Conservation (phyloP, 1,140 invertebrate genomes). For the Macrostomum lignano region DNA sequence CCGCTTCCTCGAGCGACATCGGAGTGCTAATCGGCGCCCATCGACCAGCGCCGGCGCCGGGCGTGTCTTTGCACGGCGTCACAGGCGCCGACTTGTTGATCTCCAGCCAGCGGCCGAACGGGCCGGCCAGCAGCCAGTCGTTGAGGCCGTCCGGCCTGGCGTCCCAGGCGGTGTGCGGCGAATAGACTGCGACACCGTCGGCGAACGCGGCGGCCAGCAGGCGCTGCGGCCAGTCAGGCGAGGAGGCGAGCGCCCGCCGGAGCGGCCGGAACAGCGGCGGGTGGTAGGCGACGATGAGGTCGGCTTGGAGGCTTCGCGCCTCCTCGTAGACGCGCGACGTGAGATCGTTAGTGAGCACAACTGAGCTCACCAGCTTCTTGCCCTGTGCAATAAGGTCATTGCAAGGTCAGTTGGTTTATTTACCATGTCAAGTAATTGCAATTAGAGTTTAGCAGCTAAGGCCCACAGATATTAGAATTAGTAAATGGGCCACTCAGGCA, state of each 20-base stretch:
- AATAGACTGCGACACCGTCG: slow-evolving; percentile 59
- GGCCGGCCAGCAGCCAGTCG: slow-evolving; percentile 57
- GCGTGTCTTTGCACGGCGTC: too few relatives aligned
- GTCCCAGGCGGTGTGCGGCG: slow-evolving; percentile 70
- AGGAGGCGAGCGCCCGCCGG: slow-evolving; percentile 39
- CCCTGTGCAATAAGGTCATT: too few relatives aligned
- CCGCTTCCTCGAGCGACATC: too few relatives aligned
- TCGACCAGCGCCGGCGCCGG: too few relatives aligned
- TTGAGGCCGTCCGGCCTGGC: slow-evolving; percentile 50
- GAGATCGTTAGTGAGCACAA: slow-evolving; percentile 80
- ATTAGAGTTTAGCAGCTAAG: too few relatives aligned
- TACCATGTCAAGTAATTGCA: too few relatives aligned
- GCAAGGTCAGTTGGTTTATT: too few relatives aligned
- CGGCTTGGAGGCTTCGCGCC: slow-evolving; percentile 35
- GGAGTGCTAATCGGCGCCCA: too few relatives aligned
- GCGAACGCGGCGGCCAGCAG: slow-evolving; percentile 51
- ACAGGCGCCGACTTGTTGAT: too few relatives aligned
- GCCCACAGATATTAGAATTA: slow-evolving; percentile 31
- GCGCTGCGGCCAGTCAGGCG: slow-evolving; percentile 46
- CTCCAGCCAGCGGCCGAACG: too few relatives aligned
- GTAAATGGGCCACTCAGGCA: too few relatives aligned
- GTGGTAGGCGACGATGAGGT: slow-evolving; percentile 74
- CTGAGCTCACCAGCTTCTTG: too few relatives aligned
- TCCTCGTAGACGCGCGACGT: slow-evolving; percentile 44
- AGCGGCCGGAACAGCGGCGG: slow-evolving; percentile 62